phyloP scores from a whole-genome alignment of 2,113 vertebrate species.

The Nyctibius bracteatus region DNA sequence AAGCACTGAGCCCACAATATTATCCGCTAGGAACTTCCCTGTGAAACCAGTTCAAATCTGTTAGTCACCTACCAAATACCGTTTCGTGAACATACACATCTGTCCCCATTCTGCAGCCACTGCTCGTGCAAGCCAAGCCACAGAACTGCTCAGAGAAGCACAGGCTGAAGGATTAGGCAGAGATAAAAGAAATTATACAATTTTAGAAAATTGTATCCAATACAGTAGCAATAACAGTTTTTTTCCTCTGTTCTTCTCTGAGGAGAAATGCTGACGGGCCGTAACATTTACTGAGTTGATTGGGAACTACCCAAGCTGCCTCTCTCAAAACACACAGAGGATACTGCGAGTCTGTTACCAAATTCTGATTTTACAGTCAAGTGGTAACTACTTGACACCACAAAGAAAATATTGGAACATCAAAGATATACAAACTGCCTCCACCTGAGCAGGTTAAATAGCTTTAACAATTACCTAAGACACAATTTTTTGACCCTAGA shows the following conservation, averaged over 20 bases:
- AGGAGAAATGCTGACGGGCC: background rate
- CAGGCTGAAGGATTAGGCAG: background rate
- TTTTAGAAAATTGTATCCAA: background rate
- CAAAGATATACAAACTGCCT: background rate
- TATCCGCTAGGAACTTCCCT: constrained; percentile 97
- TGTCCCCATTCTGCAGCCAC: background rate
- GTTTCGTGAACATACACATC: background rate
- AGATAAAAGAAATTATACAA: background rate
- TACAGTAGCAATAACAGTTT: background rate
- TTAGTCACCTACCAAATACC: background rate
- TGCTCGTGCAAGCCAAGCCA: background rate
- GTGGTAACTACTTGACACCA: background rate
- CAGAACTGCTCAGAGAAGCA: background rate
- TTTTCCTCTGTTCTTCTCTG: background rate
- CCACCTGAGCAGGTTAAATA: background rate
- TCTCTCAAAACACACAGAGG: background rate
- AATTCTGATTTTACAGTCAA: background rate
- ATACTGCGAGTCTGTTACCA: rapidly evolving
- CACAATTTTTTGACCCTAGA: background rate
- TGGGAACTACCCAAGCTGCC: background rate
- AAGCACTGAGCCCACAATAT: constrained; percentile 97
- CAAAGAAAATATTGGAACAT: background rate
- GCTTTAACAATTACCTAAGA: background rate
- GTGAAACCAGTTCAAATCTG: background rate
- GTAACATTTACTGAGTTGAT: background rate